Base-by-base conservation (phyloP, 2,113 vertebrate genomes). In the Mixornis gularis region DNA sequence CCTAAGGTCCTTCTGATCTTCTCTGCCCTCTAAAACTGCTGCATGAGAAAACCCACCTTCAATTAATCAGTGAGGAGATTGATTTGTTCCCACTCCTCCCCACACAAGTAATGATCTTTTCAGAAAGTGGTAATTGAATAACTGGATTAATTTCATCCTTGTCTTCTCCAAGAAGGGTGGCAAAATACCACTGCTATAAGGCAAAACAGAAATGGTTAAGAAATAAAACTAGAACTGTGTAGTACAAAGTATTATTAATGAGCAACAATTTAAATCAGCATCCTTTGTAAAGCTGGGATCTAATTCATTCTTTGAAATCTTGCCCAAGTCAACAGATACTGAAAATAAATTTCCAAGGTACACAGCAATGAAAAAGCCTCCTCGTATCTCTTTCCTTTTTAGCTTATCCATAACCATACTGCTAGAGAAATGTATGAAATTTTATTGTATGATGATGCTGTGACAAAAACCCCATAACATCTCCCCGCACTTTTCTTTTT, bases 11-110 rank as follows among this genome's bases (percentile, higher is more conserved):
- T 85, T 74, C 59, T 92, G 95, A 79, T 95, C 85, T 91, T 93
- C 78, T 87, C 59, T 95, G 94, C 60, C 82, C 90, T 95, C 93
- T 91, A 96, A 95, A 95, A 95, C 48, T 73, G 92, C 93, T 94
- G 82, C 46, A 38, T 90, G 63, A 0, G 25, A 87, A 91, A 91
- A 58, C 76, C 12, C 59, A 81, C 41, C 71, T 90, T 85, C 69
- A 83, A 92, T 93, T 63, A 94, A 79, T 94, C 32, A 44, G 89
- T 72, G 82, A 53, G 48, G 17, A 63, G 40, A 95, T 89, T 81
- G 81, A 91, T 89, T 85, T 85, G 41, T 82, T 92, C 62, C 41
- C 44, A 64, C 30, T 91, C 38, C n/a, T 89, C 40, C 55, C 53
- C 22, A 66, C 38, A 81, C 3, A 12, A 49, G 44, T 87, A 94